phyloP scores from a whole-genome alignment of 2,113 vertebrate genomes.

The Corapipo altera region DNA sequence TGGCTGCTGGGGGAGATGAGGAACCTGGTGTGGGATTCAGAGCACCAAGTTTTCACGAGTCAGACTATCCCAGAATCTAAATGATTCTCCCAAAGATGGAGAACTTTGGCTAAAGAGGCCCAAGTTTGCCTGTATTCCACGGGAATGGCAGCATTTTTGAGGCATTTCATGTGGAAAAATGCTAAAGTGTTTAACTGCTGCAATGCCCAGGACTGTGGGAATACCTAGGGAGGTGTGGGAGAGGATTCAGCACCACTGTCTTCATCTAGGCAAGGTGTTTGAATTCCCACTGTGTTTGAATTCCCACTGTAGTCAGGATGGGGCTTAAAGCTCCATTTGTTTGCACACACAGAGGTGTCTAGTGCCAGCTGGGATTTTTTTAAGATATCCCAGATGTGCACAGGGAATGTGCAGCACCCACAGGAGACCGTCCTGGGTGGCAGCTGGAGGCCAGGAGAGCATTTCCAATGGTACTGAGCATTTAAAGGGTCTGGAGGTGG shows the following conservation, averaged over 20 bases:
- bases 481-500: background rate
- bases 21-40: background rate
- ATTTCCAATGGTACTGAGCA: background rate
- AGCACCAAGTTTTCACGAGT: background rate
- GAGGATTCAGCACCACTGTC: background rate
- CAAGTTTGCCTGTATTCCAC: background rate
- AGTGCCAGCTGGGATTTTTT: background rate
- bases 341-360: background rate
- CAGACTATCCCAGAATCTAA: background rate
- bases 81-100: background rate
- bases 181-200: background rate
- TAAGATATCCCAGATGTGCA: background rate
- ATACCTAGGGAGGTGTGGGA: background rate
- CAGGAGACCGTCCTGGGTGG: background rate
- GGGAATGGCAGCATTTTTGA: background rate
- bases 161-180: background rate
- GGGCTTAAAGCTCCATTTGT: background rate
- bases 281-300: background rate
- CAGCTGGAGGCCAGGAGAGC: background rate
- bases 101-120: background rate
- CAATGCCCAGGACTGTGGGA: background rate
- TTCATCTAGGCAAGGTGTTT: background rate
- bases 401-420: background rate
- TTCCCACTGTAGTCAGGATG: background rate
- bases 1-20: background rate